These are phyloP conservation scores for Dexiosoma caninum DNA, from an alignment of 2,888 invertebrate genomes.

Conservation along the genomic window DNA sequence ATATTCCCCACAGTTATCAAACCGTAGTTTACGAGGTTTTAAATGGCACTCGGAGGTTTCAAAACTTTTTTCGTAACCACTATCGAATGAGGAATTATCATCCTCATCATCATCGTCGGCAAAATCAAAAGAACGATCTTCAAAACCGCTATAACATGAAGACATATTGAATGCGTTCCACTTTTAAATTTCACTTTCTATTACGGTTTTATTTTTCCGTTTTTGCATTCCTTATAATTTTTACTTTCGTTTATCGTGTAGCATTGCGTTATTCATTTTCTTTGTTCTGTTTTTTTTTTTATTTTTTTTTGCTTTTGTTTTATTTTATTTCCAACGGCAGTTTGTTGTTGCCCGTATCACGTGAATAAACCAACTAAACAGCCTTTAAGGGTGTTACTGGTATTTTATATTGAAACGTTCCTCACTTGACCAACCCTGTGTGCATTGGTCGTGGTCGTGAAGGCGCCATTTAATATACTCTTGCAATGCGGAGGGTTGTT, in stretches of 20 bases:
- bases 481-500: slow-evolving; percentile 22
- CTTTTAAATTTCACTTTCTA: slow-evolving; percentile 4
- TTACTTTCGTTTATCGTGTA: slow-evolving; percentile 31
- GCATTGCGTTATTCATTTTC: slow-evolving; percentile 47
- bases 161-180: slow-evolving; percentile 70
- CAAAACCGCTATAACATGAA: slow-evolving; percentile 74
- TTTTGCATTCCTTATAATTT: slow-evolving; percentile 2
- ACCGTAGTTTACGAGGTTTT: slow-evolving; percentile 76
- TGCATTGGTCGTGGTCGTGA: slow-evolving; percentile 74
- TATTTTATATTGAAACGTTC: slow-evolving; percentile 71
- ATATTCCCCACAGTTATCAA: slow-evolving; percentile 68
- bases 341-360: slow-evolving; percentile 71
- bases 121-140: slow-evolving; percentile 76
- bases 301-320: slow-evolving; percentile 9
- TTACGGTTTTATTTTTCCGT: slow-evolving; percentile 5
- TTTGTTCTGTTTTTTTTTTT: too few relatives aligned
- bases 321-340: slow-evolving; percentile 31
- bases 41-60: slow-evolving; percentile 78
- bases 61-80: slow-evolving; percentile 86
- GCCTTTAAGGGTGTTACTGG: slow-evolving; percentile 69
- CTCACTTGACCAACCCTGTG: slow-evolving; percentile 71
- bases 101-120: slow-evolving; percentile 78
- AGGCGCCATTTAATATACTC: slow-evolving; percentile 74
- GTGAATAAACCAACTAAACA: slow-evolving; percentile 76
- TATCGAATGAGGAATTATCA: slow-evolving; percentile 84